These are phyloP conservation scores for Trachelus troglodyta DNA, from an alignment of 2,888 invertebrate genomes.

Conservation along the genomic window DNA sequence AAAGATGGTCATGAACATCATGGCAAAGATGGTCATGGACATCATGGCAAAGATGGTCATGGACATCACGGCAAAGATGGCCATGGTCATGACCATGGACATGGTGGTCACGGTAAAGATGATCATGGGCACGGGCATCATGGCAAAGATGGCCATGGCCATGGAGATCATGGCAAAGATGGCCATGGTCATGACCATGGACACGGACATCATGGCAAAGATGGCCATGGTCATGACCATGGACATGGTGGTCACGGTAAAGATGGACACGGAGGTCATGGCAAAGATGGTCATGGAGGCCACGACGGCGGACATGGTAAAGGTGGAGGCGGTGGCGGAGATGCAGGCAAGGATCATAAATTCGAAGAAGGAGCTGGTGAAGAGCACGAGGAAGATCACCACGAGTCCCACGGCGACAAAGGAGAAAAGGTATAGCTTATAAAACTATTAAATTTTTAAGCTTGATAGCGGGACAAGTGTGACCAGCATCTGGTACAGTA, in stretches of 20 bases:
- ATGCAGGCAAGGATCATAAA: slow-evolving; percentile 26
- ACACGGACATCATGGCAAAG: slow-evolving; percentile 10
- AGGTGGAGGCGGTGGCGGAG: slow-evolving; percentile 17
- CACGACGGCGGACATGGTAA: background rate
- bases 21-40: background rate
- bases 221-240: slow-evolving; percentile 2
- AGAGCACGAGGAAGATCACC: slow-evolving; percentile 54
- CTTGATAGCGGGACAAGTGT: background rate
- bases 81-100: too few species aligned
- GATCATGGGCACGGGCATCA: background rate
- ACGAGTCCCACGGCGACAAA: slow-evolving; percentile 51
- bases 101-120: background rate
- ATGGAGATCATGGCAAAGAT: background rate
- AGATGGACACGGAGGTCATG: slow-evolving; percentile 3
- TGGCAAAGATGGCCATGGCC: slow-evolving; percentile 25
- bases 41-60: too few species aligned
- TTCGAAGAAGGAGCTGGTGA: slow-evolving; percentile 53
- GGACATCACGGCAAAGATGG: slow-evolving; percentile 13
- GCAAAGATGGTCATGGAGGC: slow-evolving; percentile 24
- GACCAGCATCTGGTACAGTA: too few species aligned
- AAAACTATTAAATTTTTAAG: background rate
- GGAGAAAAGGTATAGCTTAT: slow-evolving; percentile 51
- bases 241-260: slow-evolving; percentile 9
- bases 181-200: background rate
- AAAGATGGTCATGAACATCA: background rate